These are phyloP conservation scores for Pampusana beccarii DNA, from an alignment of 2,113 vertebrate genomes.

Conservation along the genomic window DNA sequence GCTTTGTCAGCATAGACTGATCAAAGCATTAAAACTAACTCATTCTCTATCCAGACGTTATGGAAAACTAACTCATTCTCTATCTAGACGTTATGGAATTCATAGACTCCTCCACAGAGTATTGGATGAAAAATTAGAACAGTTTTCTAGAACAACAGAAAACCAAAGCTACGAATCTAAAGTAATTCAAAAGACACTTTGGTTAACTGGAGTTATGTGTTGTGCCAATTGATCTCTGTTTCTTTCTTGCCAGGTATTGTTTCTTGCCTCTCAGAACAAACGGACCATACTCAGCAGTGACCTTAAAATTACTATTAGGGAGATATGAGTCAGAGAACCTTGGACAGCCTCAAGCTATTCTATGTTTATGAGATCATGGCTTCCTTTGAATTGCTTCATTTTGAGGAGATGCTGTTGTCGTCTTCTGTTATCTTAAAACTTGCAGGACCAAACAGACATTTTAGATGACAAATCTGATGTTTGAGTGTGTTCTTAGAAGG, in stretches of 20 bases:
- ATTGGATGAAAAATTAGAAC: constrained; percentile 27
- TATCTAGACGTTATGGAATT: background rate
- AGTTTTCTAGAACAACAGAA: constrained; percentile 40
- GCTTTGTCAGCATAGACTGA: constrained; percentile 2
- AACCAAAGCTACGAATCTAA: constrained; percentile 45
- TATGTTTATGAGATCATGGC: background rate
- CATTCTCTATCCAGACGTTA: background rate
- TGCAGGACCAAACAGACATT: background rate
- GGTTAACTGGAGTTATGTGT: background rate
- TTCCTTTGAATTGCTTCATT: background rate
- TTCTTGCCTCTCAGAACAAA: constrained; percentile 22
- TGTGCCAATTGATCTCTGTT: constrained; percentile 7
- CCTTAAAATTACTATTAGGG: constrained; percentile 7
- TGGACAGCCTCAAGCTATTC: background rate
- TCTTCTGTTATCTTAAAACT: background rate
- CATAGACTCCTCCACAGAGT: background rate
- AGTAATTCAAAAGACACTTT: constrained; percentile 52
- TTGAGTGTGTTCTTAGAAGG: background rate
- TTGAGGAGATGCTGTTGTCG: background rate
- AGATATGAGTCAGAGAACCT: constrained; percentile 10
- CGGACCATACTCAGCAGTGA: background rate
- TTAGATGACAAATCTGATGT: background rate
- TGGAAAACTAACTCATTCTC: background rate
- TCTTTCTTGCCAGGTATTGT: background rate
- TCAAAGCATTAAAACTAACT: constrained; percentile 24